Evolutionary conservation across 2,888 invertebrate genomes (phyloP).

Genomic region (Norana najaformis): DNA sequence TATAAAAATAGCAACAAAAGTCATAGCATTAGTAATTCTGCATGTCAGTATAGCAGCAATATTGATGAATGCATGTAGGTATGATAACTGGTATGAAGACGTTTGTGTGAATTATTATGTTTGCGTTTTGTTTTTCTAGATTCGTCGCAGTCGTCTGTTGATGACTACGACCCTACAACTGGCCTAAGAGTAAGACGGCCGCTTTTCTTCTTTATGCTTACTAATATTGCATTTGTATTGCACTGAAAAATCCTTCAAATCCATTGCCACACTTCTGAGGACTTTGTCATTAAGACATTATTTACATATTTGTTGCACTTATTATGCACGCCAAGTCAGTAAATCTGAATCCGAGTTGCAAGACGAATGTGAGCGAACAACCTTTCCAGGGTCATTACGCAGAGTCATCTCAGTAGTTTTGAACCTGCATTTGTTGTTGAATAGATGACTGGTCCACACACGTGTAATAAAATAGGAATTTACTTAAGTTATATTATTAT

Average conservation of each 20-base stretch:
- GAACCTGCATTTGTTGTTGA: not conserved
- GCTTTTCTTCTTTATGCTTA: not conserved
- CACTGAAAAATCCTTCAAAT: not conserved
- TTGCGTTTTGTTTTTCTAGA: constrained; percentile 23
- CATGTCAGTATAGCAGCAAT: not conserved
- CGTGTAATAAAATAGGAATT: not conserved
- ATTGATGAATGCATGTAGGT: not conserved
- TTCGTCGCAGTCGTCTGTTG: constrained; percentile 36
- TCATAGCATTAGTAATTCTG: too few species aligned
- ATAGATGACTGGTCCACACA: too few species aligned
- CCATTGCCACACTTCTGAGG: not conserved
- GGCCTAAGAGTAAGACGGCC: constrained; percentile 33
- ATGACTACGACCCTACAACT: constrained; percentile 34
- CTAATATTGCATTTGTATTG: not conserved
- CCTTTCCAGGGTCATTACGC: too few species aligned
- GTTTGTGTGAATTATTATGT: not conserved
- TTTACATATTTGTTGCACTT: not conserved
- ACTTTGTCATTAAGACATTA: not conserved
- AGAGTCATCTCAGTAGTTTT: too few species aligned
- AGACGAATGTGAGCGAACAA: too few species aligned
- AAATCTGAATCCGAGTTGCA: not conserved
- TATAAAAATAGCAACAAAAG: not conserved
- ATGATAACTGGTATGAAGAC: too few species aligned
- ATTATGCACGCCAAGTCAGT: too few species aligned
- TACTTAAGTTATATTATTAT: too few species aligned